These are phyloP conservation scores for Diloba caeruleocephala DNA, from an alignment of 2,888 invertebrate genomes.

Conservation along the genomic window DNA sequence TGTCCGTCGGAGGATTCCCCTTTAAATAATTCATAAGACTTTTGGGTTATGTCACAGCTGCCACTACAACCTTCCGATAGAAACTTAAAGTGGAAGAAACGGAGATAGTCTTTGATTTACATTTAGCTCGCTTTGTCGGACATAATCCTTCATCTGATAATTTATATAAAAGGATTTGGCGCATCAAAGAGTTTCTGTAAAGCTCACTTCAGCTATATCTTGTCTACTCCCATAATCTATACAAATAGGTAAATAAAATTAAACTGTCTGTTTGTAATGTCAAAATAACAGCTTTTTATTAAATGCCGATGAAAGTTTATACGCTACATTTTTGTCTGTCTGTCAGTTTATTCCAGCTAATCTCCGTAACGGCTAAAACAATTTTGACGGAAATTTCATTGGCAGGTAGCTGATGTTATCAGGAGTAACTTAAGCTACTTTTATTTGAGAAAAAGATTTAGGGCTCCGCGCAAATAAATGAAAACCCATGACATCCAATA, in stretches of 20 bases:
- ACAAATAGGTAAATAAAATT: no score
- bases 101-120: constrained; percentile 70
- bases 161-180: constrained; percentile 63
- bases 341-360: no score
- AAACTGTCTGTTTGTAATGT: no score
- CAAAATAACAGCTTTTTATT: not conserved
- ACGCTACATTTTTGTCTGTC: no score
- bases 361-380: no score
- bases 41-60: constrained; percentile 75
- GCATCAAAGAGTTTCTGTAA: constrained; percentile 49
- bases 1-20: constrained; percentile 74
- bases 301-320: no score
- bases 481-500: no score
- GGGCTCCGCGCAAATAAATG: no score
- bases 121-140: constrained; percentile 63
- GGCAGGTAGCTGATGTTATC: no score
- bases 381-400: no score
- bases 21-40: constrained; percentile 83
- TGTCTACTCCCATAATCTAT: constrained; percentile 16
- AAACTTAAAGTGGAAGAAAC: constrained; percentile 58
- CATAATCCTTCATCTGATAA: constrained; percentile 62
- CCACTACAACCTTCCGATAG: constrained; percentile 57
- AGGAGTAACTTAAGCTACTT: no score
- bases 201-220: constrained; percentile 20
- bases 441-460: no score